Conservation (phyloP, 2,797 vertebrate genomes). For the Columba guinea region DNA sequence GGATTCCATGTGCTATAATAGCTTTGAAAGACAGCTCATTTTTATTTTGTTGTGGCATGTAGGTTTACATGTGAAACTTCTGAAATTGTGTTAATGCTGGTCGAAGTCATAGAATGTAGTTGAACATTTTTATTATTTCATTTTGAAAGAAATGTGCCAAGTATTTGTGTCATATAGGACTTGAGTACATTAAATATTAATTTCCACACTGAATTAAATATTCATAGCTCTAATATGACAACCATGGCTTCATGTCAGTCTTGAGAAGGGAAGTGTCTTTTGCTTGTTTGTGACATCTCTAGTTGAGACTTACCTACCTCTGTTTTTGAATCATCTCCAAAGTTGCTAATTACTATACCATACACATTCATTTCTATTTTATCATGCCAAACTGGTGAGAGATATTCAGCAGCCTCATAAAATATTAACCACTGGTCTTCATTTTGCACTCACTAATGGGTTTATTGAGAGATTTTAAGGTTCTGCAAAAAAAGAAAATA, state of each 20-base stretch:
- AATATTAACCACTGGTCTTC: conserved; percentile 17
- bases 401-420: neutral
- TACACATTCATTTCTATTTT: conserved; percentile 25
- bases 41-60: neutral
- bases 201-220: conserved; percentile 45
- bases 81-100: neutral
- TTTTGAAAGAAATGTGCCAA: conserved; percentile 30
- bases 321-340: conserved; percentile 36
- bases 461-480: neutral
- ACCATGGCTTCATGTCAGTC: conserved; percentile 9
- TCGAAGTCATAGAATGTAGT: neutral
- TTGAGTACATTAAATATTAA: conserved; percentile 58
- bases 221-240: conserved; percentile 27
- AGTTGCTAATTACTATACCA: conserved; percentile 40
- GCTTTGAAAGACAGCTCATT: neutral
- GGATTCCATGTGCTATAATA: neutral
- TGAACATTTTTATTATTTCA: conserved; percentile 33
- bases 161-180: neutral
- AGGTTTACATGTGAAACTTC: neutral
- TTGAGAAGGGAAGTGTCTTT: conserved; percentile 16
- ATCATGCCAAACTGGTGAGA: neutral
- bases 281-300: conserved; percentile 19
- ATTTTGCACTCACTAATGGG: neutral
- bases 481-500: neutral
- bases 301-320: conserved; percentile 13